Base-by-base conservation (phyloP, 2,888 invertebrate species). In the Drosophila tripunctata region DNA sequence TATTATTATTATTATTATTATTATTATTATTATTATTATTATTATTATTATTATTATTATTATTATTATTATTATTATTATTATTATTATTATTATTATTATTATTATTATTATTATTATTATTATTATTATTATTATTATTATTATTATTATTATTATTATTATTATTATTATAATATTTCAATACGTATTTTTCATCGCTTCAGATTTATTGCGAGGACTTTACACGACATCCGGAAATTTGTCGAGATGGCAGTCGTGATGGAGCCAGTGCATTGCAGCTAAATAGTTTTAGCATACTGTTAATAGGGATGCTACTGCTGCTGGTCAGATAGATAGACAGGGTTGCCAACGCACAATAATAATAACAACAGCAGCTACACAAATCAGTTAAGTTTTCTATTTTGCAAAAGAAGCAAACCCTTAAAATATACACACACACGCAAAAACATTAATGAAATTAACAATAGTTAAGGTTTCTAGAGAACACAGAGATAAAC, bases 151-250 rank as follows among this genome's bases (percentile, higher is more conserved):
- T 27, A 12, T 31, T n/a, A n/a, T 31, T n/a, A 27, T 27, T 27
- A 27, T 27, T 27, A 8, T 10, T 10, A 10, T 27, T 27, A 12
- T 31, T n/a, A n/a, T 2, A 31, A 12, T 12, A 31, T n/a, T n/a
- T 31, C 31, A 31, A 10, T n/a, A 3, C 22, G 6, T 15, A 21
- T 19, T 30, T 0, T n/a, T n/a, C 3, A 8, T n/a, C 0, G 10
- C 35, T 47, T 4, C 64, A 90, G 90, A 79, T 89, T 15, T 91
- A 91, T 58, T 90, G 90, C 41, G 90, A 90, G 61, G 88, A 89
- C 44, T 90, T 85, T 38, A 89, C 89, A 21, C 78, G 90, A 44
- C 86, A 89, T 78, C 90, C 90, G 35, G 77, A 83, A 21, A 73
- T 67, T 27, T 90, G 90, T 64, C 79, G 86, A 12, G 88, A 89